phyloP scores from a whole-genome alignment of 2,797 vertebrate species.

The Coilia nasus region DNA sequence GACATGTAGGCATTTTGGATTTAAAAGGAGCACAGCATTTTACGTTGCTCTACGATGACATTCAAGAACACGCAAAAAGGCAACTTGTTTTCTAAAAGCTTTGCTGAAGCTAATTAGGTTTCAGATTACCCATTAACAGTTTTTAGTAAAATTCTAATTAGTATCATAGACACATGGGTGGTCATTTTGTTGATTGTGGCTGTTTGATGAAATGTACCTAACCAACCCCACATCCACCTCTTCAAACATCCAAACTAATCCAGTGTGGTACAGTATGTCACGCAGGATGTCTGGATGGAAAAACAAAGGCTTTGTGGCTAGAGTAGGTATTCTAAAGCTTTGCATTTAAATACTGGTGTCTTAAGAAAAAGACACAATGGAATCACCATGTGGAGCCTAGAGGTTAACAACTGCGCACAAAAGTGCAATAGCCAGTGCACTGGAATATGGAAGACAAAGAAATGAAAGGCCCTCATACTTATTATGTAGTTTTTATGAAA shows the following conservation, averaged over 20 bases:
- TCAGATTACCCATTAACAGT: background rate
- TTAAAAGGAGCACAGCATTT: background rate
- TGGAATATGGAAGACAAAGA: background rate
- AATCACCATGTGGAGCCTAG: conserved; percentile 49
- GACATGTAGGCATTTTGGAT: background rate
- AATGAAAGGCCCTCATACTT: background rate
- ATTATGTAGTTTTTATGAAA: background rate
- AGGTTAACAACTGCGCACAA: conserved; percentile 51
- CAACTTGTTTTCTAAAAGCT: background rate
- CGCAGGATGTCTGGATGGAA: conserved; percentile 41
- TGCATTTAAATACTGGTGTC: conserved; percentile 48
- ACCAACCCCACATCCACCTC: too few species aligned
- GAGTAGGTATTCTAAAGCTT: conserved; percentile 28
- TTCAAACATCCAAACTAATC: background rate
- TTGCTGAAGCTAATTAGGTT: background rate
- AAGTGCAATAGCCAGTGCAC: conserved; percentile 1
- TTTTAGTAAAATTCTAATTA: background rate
- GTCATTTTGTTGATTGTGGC: background rate
- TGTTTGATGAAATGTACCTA: too few species aligned
- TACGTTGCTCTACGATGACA: background rate
- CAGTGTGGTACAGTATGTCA: background rate
- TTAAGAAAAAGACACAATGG: conserved; percentile 44
- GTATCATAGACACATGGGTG: background rate
- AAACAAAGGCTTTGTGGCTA: conserved; percentile 45
- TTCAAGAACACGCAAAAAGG: background rate